These are phyloP conservation scores for Bujurquina vittata DNA, from an alignment of 2,113 vertebrate species.

Conservation along the genomic window DNA sequence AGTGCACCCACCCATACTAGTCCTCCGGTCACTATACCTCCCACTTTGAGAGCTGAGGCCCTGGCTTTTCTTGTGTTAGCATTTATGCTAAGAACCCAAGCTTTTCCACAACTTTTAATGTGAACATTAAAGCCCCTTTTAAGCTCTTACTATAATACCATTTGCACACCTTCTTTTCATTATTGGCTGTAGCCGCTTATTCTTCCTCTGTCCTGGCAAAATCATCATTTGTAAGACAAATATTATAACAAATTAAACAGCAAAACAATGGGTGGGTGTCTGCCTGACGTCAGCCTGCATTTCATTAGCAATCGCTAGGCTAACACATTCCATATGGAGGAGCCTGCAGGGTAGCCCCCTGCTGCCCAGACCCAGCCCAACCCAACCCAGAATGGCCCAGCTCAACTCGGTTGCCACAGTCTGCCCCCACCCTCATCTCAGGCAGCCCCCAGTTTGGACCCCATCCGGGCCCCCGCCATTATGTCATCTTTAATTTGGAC, in stretches of 20 bases:
- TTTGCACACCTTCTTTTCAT: slow-evolving; percentile 29
- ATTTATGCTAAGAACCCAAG: slow-evolving; percentile 53
- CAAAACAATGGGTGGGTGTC: slow-evolving; percentile 81
- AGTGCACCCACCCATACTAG: slow-evolving; percentile 47
- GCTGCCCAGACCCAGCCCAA: slow-evolving; percentile 71
- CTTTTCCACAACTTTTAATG: slow-evolving; percentile 24
- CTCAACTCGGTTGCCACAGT: slow-evolving; percentile 66
- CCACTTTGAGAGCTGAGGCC: slow-evolving; percentile 61
- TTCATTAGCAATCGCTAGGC: slow-evolving; percentile 80
- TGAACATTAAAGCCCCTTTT: slow-evolving; percentile 26
- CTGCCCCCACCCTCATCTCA: slow-evolving; percentile 63
- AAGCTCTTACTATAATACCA: slow-evolving; percentile 27
- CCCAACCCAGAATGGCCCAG: slow-evolving; percentile 68
- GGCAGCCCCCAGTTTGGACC: slow-evolving; percentile 67
- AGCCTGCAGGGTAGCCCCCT: slow-evolving; percentile 77
- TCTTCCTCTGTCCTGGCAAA: slow-evolving; percentile 53
- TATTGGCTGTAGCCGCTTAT: slow-evolving; percentile 28
- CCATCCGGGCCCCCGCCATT: slow-evolving; percentile 73
- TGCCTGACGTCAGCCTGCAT: slow-evolving; percentile 82
- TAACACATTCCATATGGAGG: slow-evolving; percentile 84
- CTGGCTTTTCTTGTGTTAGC: slow-evolving; percentile 56
- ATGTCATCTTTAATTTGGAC: slow-evolving; percentile 82
- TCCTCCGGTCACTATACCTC: slow-evolving; percentile 63
- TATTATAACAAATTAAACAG: slow-evolving; percentile 83
- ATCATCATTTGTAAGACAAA: slow-evolving; percentile 82